A percentile compares a stretch with the other conserved stretches of the same genome.
phyloP scores from a whole-genome alignment of 2,113 vertebrate genomes.

The Tyrannus savana region DNA sequence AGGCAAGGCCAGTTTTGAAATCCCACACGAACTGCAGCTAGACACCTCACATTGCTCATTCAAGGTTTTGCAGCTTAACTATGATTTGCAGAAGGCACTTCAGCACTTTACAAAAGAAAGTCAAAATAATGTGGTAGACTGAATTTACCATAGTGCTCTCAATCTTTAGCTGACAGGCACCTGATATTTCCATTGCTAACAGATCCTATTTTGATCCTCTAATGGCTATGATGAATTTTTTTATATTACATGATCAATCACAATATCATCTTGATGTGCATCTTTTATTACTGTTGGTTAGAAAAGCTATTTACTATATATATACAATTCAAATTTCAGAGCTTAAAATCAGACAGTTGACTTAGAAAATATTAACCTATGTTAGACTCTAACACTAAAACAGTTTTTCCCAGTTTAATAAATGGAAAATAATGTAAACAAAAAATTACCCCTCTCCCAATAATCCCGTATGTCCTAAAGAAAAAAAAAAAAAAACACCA shows the following conservation, averaged over 20 bases:
- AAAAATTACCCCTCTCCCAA: background rate
- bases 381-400: background rate
- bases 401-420: background rate
- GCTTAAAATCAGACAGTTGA: background rate
- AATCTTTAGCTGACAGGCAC: background rate
- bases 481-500: accelerated
- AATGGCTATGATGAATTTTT: background rate
- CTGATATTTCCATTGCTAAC: background rate
- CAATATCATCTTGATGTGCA: background rate
- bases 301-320: background rate
- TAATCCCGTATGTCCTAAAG: background rate
- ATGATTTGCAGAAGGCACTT: background rate
- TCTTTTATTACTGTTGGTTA: background rate
- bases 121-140: background rate
- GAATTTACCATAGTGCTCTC: background rate
- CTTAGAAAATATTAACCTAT: background rate
- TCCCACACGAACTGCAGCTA: background rate
- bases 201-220: background rate
- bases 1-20: background rate
- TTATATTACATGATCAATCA: background rate
- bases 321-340: background rate
- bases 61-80: background rate
- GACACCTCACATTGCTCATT: background rate
- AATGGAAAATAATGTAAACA: background rate
- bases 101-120: background rate